phyloP scores from a whole-genome alignment of 2,888 invertebrate genomes.

The Caenorhabditis drosophilae region DNA sequence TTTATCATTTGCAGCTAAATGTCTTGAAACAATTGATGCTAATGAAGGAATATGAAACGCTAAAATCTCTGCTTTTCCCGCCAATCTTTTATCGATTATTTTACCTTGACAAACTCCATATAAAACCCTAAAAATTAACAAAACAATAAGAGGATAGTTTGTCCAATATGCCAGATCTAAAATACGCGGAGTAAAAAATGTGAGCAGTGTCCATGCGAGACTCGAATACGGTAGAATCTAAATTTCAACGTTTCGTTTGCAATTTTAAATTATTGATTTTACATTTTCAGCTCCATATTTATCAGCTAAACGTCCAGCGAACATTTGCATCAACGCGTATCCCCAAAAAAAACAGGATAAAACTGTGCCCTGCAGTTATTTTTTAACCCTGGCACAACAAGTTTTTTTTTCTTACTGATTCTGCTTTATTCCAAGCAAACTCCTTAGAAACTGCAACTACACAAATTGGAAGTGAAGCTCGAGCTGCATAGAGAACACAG shows the following conservation, averaged over 20 bases:
- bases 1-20: constrained; percentile 76
- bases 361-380: no score
- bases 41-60: constrained; percentile 79
- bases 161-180: constrained; percentile 72
- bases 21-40: constrained; percentile 77
- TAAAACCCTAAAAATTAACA: constrained; percentile 75
- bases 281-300: constrained; percentile 48
- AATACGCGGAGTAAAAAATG: constrained; percentile 65
- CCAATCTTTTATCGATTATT: no score
- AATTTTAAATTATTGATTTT: background rate
- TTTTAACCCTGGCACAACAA: no score
- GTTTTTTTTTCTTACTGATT: no score
- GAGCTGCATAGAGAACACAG: constrained; percentile 76
- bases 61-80: no score
- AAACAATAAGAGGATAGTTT: constrained; percentile 72
- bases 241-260: background rate
- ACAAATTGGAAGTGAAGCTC: constrained; percentile 77
- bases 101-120: constrained; percentile 77
- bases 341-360: constrained; percentile 81
- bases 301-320: constrained; percentile 72
- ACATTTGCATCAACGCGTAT: constrained; percentile 76
- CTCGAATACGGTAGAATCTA: constrained; percentile 75
- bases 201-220: constrained; percentile 70
- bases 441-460: constrained; percentile 76
- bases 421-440: constrained; percentile 77